Percentiles rank a stretch among this genome's conserved stretches.
phyloP scores from a whole-genome alignment of 2,888 invertebrate species.

The Eulithis prunata region DNA sequence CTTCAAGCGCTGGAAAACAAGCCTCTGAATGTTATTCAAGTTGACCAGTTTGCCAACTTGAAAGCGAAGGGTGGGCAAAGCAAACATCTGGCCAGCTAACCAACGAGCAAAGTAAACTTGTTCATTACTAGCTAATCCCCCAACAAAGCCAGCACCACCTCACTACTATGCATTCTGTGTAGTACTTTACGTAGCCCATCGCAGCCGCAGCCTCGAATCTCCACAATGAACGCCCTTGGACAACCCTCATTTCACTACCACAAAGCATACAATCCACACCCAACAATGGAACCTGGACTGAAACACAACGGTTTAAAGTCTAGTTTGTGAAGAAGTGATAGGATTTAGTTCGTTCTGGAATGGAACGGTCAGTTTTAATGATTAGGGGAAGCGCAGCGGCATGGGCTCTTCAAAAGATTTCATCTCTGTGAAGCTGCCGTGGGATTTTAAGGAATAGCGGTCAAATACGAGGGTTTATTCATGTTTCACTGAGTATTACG shows the following conservation, averaged over 20 bases:
- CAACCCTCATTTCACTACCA: slow-evolving; percentile 60
- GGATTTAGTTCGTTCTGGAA: slow-evolving; percentile 31
- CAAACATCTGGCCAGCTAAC: slow-evolving; percentile 26
- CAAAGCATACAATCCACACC: slow-evolving; percentile 34
- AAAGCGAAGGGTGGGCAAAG: slow-evolving; percentile 20
- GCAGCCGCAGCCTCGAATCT: slow-evolving; percentile 57
- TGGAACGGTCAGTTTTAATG: slow-evolving; percentile 48
- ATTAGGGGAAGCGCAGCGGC: slow-evolving; percentile 55
- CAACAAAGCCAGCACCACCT: slow-evolving; percentile 22
- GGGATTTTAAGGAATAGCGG: slow-evolving; percentile 37
- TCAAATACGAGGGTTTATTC: slow-evolving; percentile 15
- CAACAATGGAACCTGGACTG: slow-evolving; percentile 43
- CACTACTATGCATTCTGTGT: slow-evolving; percentile 18
- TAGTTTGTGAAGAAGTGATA: slow-evolving; percentile 29
- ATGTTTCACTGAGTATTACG: slow-evolving; percentile 2
- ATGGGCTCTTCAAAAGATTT: slow-evolving; percentile 49
- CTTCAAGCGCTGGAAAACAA: neutral
- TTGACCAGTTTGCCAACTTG: slow-evolving; percentile 7
- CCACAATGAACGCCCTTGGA: slow-evolving; percentile 77
- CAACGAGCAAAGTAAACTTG: slow-evolving; percentile 29
- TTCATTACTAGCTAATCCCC: slow-evolving; percentile 29
- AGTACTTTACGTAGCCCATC: slow-evolving; percentile 28
- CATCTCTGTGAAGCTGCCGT: slow-evolving; percentile 42
- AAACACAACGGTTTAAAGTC: slow-evolving; percentile 40
- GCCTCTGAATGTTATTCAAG: neutral